These are phyloP conservation scores for Emesis furor DNA, from an alignment of 2,888 invertebrate species.

Conservation along the genomic window DNA sequence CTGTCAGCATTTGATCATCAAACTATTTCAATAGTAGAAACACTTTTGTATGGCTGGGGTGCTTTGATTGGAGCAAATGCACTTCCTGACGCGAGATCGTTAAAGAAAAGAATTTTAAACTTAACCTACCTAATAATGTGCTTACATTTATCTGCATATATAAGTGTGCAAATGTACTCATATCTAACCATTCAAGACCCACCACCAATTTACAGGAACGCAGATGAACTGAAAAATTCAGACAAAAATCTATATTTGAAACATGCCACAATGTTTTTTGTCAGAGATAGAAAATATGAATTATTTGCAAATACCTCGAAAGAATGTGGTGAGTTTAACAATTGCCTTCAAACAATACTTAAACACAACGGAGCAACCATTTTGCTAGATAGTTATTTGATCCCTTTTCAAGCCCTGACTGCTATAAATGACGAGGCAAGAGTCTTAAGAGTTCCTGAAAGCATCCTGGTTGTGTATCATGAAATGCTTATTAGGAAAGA, in stretches of 20 bases:
- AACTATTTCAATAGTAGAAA: conserved; percentile 75
- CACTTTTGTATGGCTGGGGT: conserved; percentile 83
- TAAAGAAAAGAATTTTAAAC: conserved; percentile 84
- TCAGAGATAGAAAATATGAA: conserved; percentile 79
- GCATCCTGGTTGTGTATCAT: conserved; percentile 82
- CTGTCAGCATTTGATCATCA: conserved; percentile 79
- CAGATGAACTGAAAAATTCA: conserved; percentile 81
- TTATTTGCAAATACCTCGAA: conserved; percentile 79
- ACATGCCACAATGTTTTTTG: conserved; percentile 78
- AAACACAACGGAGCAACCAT: conserved; percentile 81
- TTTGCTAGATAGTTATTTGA: conserved; percentile 79
- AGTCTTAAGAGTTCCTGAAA: conserved; percentile 79
- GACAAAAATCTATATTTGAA: conserved; percentile 79
- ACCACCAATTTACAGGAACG: conserved; percentile 80
- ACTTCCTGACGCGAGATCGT: conserved; percentile 79
- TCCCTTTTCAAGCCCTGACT: conserved; percentile 80
- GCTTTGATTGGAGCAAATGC: conserved; percentile 81
- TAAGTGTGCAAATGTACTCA: conserved; percentile 83
- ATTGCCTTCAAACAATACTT: conserved; percentile 79
- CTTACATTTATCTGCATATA: conserved; percentile 82
- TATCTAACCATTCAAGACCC: conserved; percentile 84
- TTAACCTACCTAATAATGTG: conserved; percentile 82
- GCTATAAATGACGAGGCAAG: conserved; percentile 83
- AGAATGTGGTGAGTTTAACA: conserved; percentile 78
- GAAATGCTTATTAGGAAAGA: conserved; percentile 84